Conservation (phyloP, 2,113 vertebrate species). For the Suricata suricatta region DNA sequence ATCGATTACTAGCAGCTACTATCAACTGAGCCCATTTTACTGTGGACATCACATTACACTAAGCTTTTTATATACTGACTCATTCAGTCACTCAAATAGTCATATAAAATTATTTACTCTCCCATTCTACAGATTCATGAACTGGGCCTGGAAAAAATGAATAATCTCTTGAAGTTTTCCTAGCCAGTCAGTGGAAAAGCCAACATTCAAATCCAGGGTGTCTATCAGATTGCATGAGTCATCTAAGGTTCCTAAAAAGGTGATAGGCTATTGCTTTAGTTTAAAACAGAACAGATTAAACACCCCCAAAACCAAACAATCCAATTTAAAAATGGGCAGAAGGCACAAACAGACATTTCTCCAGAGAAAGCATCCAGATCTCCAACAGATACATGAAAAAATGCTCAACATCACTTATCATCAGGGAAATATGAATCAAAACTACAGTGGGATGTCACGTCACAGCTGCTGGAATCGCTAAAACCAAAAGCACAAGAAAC, state of each 20-base stretch:
- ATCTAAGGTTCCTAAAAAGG: background rate
- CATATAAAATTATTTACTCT: background rate
- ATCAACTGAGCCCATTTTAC: background rate
- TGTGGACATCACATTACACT: background rate
- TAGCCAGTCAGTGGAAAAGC: background rate
- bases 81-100: background rate
- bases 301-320: background rate
- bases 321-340: background rate
- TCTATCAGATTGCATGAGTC: background rate
- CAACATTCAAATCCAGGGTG: background rate
- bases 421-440: background rate
- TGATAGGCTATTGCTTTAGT: background rate
- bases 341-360: background rate
- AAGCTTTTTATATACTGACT: background rate
- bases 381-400: background rate
- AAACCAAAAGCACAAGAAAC: background rate
- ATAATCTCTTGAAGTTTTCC: background rate
- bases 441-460: background rate
- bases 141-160: background rate
- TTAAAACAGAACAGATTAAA: background rate
- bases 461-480: background rate
- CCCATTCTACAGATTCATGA: background rate
- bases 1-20: background rate
- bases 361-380: background rate
- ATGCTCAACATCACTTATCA: background rate